These are phyloP conservation scores for Nemapogon koenigi DNA, from an alignment of 2,888 invertebrate genomes.

Conservation along the genomic window DNA sequence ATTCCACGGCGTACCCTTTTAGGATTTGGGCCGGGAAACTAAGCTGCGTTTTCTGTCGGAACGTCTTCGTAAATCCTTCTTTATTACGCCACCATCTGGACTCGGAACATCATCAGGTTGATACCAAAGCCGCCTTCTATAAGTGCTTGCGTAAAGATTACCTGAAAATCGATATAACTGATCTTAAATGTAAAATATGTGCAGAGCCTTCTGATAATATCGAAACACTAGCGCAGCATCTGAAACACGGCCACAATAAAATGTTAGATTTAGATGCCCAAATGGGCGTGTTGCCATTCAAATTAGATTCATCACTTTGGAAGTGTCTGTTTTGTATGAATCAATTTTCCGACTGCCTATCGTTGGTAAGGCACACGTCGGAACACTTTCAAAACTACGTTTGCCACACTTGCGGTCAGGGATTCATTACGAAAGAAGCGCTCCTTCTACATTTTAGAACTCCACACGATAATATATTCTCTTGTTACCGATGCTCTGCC, in stretches of 20 bases:
- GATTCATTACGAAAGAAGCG: constrained; percentile 50
- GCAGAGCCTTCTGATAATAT: constrained; percentile 38
- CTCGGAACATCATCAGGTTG: constrained; percentile 40
- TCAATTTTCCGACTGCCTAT: constrained; percentile 46
- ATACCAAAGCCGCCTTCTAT: constrained; percentile 48
- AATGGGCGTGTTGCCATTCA: constrained; percentile 50
- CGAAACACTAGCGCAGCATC: constrained; percentile 36
- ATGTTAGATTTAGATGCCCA: constrained; percentile 48
- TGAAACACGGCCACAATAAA: constrained; percentile 52
- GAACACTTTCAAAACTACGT: constrained; percentile 55
- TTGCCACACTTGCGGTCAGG: constrained; percentile 53
- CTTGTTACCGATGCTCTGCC: constrained; percentile 47
- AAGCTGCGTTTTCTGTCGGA: constrained; percentile 50
- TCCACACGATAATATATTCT: constrained; percentile 50
- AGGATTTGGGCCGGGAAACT: constrained; percentile 54
- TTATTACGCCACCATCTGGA: constrained; percentile 39
- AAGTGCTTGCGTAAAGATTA: constrained; percentile 53
- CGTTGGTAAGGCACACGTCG: constrained; percentile 44
- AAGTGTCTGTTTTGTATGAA: constrained; percentile 49
- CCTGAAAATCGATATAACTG: constrained; percentile 48
- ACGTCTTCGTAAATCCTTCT: constrained; percentile 44
- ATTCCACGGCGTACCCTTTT: constrained; percentile 49
- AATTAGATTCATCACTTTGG: constrained; percentile 46
- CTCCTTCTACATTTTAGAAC: constrained; percentile 43
- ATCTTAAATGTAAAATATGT: constrained; percentile 51